Percentiles rank a stretch among this genome's conserved stretches.
These are phyloP conservation scores for Lochmaea capreae DNA, from an alignment of 2,888 invertebrate genomes.

Conservation along the genomic window DNA sequence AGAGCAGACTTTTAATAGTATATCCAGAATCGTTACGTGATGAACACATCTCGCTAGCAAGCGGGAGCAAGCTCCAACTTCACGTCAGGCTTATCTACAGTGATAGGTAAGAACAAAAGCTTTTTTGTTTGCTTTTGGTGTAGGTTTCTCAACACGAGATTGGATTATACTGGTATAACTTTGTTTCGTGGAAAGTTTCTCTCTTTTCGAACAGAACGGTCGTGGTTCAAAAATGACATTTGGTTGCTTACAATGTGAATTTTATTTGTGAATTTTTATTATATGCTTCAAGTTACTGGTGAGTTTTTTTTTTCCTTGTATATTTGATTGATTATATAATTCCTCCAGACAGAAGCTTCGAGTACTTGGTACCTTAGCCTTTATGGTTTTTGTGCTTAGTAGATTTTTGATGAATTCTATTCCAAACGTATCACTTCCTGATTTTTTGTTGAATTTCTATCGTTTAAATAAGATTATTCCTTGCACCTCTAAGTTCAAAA, in stretches of 20 bases:
- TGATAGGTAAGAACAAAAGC: constrained; percentile 16
- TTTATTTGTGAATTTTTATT: not conserved
- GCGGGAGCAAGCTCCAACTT: constrained; percentile 8
- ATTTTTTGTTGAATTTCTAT: no score
- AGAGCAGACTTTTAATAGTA: constrained; percentile 3
- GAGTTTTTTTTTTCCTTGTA: no score
- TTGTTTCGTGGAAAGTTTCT: constrained; percentile 11
- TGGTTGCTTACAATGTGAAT: not conserved
- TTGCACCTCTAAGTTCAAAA: no score
- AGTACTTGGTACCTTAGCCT: no score
- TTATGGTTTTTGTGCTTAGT: no score
- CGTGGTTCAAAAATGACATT: not conserved
- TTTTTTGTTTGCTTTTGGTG: constrained; percentile 17
- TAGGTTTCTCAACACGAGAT: constrained; percentile 5
- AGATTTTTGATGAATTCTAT: no score
- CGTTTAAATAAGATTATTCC: no score
- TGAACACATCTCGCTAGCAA: constrained; percentile 3
- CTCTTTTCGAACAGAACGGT: constrained; percentile 4
- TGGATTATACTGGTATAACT: constrained; percentile 10
- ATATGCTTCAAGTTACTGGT: no score
- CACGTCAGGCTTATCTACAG: constrained; percentile 11
- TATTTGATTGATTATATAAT: no score
- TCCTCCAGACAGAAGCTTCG: no score
- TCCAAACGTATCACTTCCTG: no score
- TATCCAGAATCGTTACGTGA: constrained; percentile 1